Evolutionary conservation across 2,113 vertebrate genomes (phyloP), one percentile per base, ranked within the genome.

Genomic region (Pelodiscus sinensis): DNA sequence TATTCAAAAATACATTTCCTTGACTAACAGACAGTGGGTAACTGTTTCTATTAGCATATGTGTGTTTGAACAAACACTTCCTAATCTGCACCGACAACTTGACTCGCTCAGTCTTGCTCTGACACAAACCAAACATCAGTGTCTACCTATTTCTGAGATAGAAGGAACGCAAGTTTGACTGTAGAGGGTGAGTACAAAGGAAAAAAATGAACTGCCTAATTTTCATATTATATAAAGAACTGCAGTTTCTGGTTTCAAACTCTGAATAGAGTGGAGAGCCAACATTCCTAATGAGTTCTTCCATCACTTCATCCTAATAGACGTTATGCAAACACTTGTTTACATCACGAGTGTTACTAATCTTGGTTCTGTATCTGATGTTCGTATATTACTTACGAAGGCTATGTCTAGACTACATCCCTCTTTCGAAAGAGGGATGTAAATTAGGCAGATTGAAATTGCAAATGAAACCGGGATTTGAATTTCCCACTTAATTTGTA

Each of bases 231-330:
- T 18, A 71, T 5, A 35, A 79, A 24, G 51, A 9, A 88, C 55
- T 1, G n/a, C 44, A 29, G 81, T 50, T 25, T 81, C 58, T 8
- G 62, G 57, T 57, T 52, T 90, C 71, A 25, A 15, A 56, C n/a
- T n/a, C 3, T 10, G 24, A 93, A 85, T 18, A 52, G 27, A 85
- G 55, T 87, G 62, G 86, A 81, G 79, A 85, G 57, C 58, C 25
- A 52, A 51, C 16, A 38, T 8, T n/a, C 18, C 58, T 56, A 73
- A n/a, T 9, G 57, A 86, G 1, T 7, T 95, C 27, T 24, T 88
- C 35, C 29, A 75, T 4, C 44, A 73, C 60, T 94, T 55, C 29
- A 68, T 78, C 78, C 31, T 55, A 55, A 4, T 51, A 35, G 68
- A 55, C 85, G 44, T 68, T 68, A 55, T 2, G 80, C 2, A 31